These are phyloP conservation scores for Mesembrinibis cayennensis DNA, from an alignment of 2,113 vertebrate species.

Conservation along the genomic window DNA sequence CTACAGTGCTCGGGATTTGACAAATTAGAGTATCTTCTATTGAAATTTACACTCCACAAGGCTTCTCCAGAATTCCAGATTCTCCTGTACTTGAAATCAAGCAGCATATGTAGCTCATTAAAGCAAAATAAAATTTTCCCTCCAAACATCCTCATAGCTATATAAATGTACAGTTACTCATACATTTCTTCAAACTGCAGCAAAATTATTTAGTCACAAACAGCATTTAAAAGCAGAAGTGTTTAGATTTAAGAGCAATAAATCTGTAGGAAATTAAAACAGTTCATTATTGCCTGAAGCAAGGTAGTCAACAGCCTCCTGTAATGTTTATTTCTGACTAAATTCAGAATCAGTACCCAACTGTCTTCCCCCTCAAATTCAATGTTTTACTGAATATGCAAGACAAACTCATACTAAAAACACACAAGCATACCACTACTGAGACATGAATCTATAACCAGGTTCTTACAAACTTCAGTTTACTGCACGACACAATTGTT, in stretches of 20 bases:
- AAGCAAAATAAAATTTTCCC: background rate
- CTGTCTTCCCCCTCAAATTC: background rate
- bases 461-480: too few species aligned
- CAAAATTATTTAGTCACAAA: background rate
- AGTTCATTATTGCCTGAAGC: background rate
- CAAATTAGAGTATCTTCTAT: background rate
- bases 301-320: background rate
- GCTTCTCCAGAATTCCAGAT: background rate
- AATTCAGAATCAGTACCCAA: background rate
- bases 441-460: fast-evolving
- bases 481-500: fast-evolving
- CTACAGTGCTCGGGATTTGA: background rate
- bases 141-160: background rate
- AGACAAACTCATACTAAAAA: background rate
- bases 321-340: background rate
- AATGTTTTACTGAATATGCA: fast-evolving
- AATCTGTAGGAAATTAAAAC: background rate
- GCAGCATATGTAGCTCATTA: background rate
- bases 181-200: background rate
- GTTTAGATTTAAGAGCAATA: background rate
- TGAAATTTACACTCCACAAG: background rate
- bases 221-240: background rate
- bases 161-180: background rate
- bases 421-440: fast-evolving
- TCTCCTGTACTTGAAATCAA: background rate